These are phyloP conservation scores for Carlito syrichta DNA, from an alignment of 2,113 vertebrate genomes.

Conservation along the genomic window DNA sequence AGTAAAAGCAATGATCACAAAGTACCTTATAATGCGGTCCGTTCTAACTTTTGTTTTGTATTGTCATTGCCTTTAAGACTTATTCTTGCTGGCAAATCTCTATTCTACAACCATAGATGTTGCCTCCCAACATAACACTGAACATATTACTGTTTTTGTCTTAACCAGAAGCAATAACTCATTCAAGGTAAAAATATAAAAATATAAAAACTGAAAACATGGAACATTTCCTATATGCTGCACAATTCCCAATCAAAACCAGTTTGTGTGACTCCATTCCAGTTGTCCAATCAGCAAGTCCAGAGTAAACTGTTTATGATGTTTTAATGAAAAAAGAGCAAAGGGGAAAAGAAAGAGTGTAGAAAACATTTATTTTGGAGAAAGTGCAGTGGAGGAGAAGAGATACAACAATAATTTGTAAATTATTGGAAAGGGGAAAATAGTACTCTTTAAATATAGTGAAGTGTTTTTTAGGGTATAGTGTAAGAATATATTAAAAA, in stretches of 20 bases:
- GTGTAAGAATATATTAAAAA: conserved; percentile 5
- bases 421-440: conserved; percentile 33
- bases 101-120: not conserved
- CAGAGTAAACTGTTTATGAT: not conserved
- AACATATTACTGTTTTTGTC: not conserved
- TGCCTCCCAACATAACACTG: not conserved
- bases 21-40: not conserved
- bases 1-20: not conserved
- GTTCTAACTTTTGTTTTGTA: not conserved
- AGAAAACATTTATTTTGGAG: not conserved
- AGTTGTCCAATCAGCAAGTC: not conserved
- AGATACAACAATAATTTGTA: not conserved
- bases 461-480: conserved; percentile 3
- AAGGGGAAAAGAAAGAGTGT: not conserved
- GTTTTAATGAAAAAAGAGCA: not conserved
- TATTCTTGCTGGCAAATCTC: not conserved
- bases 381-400: not conserved
- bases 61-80: not conserved
- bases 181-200: not conserved
- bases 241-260: not conserved
- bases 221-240: not conserved
- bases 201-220: not conserved
- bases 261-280: not conserved
- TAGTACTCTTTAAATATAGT: conserved; percentile 23
- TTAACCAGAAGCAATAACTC: not conserved